Conservation (phyloP, 2,888 invertebrate species). For the Halocaridina rubra region DNA sequence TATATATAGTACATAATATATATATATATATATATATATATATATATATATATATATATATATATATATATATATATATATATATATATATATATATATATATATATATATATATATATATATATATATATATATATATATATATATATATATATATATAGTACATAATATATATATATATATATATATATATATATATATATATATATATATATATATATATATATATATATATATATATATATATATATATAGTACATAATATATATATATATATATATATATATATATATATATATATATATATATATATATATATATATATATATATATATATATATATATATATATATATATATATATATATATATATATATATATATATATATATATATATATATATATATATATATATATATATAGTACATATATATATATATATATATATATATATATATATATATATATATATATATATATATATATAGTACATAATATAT, state of each 20-base stretch:
- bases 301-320: background rate
- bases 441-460: constrained; percentile 8
- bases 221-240: background rate
- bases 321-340: background rate
- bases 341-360: background rate
- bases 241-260: background rate
- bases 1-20: background rate
- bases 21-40: background rate
- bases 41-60: background rate
- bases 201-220: background rate
- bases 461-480: constrained; percentile 8
- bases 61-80: background rate
- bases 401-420: constrained; percentile 8
- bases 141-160: background rate
- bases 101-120: background rate
- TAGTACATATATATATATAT: constrained; percentile 1
- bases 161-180: background rate
- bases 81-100: background rate
- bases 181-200: background rate
- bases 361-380: constrained; percentile 1
- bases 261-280: background rate
- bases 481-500: background rate
- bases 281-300: background rate
- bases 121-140: background rate
- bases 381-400: background rate